Base-by-base conservation (phyloP, 2,113 vertebrate species). In the Vireo altiloquus region DNA sequence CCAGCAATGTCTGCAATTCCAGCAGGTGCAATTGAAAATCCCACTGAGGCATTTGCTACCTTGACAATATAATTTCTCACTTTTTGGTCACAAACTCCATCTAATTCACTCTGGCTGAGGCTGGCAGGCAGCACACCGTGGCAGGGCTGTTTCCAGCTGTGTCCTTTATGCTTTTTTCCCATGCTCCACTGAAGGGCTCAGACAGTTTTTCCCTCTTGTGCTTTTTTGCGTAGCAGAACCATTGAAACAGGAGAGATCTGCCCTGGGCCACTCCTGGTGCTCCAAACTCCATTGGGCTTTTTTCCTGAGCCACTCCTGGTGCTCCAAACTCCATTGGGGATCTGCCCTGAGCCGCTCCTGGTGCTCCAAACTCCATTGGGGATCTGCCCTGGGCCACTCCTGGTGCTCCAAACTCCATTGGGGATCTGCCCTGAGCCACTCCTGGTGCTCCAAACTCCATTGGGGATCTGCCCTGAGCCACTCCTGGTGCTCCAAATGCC, bases 41-140 rank as follows among this genome's bases (percentile, higher is more conserved):
- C 65, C 88, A 82, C 77, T 40, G 69, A 92, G 95, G 87, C 92
- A 85, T 96, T 94, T 94, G 89, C 82, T 84, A 6, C 90, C 65
- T 78, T 64, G 82, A 91, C 91, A 94, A 65, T 87, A 52, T 77
- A 87, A 95, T 97, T 96, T 95, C 90, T 95, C 88, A 85, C 78
- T 47, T 57, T 82, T 94, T 80, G 90, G 86, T 94, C 93, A 78
- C 93, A 92, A 57, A 57, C 84, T 82, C 70, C 63, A 37, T 61
- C 49, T 66, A 56, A 82, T 82, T 89, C 85, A 35, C 40, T 79
- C 46, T 25, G 56, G 64, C 71, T 84, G 61, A 35, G 84, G 56
- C 39, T 82, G 72, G 59, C 63, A 65, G 13, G 50, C 46, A 88
- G 76, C 49, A 61, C 85, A 59, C 23, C 31, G 1, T 37, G 84